Evolutionary conservation across 2,888 invertebrate species (phyloP), one percentile per base, ranked within the genome.

Genomic region (Dynastes maya): DNA sequence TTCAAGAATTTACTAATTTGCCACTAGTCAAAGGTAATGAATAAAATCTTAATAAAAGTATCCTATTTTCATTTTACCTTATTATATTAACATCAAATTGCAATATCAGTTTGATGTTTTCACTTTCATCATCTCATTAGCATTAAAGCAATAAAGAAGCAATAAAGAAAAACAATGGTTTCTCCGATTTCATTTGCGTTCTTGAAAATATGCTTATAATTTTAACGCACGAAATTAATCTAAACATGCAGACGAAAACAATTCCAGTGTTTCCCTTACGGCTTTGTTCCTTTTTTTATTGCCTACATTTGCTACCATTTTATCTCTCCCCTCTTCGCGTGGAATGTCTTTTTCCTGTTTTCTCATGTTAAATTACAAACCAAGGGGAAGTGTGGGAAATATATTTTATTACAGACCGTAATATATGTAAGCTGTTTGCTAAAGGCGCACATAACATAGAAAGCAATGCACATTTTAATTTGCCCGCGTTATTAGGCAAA

Each of bases 381-480:
- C 27, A 74, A 65, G 51, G 64, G 65, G 75, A 75, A 75, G 27
- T 63, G 74, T 29, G 16, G n/a, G 49, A 75, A 65, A 76, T 58
- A 67, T 67, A 72, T 76, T 76, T 76, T 76, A 76, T 76, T 76
- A 67, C 40, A 49, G 13, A 53, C 16, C 22, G 67, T 76, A 76
- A 76, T 55, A 76, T 53, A 76, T 67, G 53, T 67, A 76, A 65
- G 65, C 61, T 64, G 53, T 37, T 58, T 22, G 8, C 72, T 61
- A 72, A 53, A 72, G 45, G 27, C 22, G 61, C 27, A 11, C 76
- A 65, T 76, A 8, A 64, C 64, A 65, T 75, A 76, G 16, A 27
- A 65, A 51, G 64, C 49, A 29, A 45, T 11, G 37, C 58, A 49
- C 37, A 61, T 40, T 77, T 68, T 70, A 70, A 77, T 77, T 77